Conservation (phyloP, 2,888 invertebrate species). For the Tipula unca region DNA sequence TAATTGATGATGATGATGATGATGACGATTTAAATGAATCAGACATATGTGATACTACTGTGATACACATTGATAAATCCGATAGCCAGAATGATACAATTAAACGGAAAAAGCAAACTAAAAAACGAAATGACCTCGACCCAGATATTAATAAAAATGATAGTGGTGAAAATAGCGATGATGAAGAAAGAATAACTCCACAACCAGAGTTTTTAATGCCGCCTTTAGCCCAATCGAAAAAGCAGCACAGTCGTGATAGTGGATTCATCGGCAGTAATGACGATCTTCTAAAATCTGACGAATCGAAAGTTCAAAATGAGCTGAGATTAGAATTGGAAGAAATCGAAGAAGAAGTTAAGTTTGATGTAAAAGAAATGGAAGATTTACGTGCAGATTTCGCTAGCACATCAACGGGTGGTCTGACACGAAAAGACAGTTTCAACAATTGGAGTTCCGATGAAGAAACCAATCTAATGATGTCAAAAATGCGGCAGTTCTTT, state of each 20-base stretch:
- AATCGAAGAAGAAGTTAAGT: constrained; percentile 51
- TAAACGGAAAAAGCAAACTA: constrained; percentile 71
- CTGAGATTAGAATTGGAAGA: constrained; percentile 50
- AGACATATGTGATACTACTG: constrained; percentile 57
- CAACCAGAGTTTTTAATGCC: constrained; percentile 54
- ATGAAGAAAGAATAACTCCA: constrained; percentile 56
- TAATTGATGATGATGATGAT: constrained; percentile 27
- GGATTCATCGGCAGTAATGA: constrained; percentile 85
- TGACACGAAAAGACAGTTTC: constrained; percentile 80
- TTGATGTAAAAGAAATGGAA: constrained; percentile 43
- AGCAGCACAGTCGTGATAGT: constrained; percentile 77
- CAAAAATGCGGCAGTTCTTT: constrained; percentile 86
- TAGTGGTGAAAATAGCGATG: constrained; percentile 54
- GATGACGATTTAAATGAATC: constrained; percentile 47
- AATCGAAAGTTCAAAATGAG: constrained; percentile 36
- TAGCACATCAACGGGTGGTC: constrained; percentile 38
- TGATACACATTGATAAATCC: constrained; percentile 57
- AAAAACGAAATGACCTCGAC: constrained; percentile 50
- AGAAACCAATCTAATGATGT: constrained; percentile 92
- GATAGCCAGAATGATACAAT: constrained; percentile 74
- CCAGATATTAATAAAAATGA: constrained; percentile 51
- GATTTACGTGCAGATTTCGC: neutral
- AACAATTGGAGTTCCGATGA: constrained; percentile 93
- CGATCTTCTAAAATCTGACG: constrained; percentile 51
- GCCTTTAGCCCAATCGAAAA: constrained; percentile 54